These are phyloP conservation scores for Intellagama lesueurii DNA, from an alignment of 2,797 vertebrate genomes.

Conservation along the genomic window DNA sequence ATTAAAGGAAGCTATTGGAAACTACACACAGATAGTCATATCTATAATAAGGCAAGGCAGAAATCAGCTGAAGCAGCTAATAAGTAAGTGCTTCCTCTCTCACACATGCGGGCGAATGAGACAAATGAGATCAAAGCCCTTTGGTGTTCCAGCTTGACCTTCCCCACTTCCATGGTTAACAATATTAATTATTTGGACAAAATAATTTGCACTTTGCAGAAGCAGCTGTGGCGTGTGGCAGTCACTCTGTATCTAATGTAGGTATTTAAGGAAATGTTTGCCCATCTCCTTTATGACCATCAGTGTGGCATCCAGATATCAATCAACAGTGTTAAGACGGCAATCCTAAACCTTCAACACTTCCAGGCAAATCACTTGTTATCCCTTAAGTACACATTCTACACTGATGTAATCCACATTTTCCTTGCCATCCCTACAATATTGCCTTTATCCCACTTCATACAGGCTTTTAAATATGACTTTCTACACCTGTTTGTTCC, in stretches of 20 bases:
- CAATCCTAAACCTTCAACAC: neutral
- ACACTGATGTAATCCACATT: too few species aligned
- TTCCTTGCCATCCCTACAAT: too few species aligned
- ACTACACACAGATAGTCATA: neutral
- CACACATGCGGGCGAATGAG: neutral
- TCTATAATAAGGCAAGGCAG: neutral
- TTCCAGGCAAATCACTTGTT: too few species aligned
- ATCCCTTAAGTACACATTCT: too few species aligned
- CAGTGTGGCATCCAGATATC: neutral
- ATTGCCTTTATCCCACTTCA: too few species aligned
- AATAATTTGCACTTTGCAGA: neutral
- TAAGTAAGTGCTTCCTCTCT: neutral
- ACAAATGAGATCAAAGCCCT: neutral
- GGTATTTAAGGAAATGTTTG: neutral
- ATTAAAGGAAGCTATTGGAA: neutral
- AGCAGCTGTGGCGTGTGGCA: neutral
- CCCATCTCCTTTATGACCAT: neutral
- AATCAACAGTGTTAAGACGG: neutral
- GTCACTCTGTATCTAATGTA: neutral
- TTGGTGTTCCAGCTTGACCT: neutral
- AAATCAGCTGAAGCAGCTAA: neutral
- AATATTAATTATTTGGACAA: conserved; percentile 1
- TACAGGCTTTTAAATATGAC: too few species aligned
- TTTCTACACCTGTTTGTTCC: too few species aligned
- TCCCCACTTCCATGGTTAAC: neutral